phyloP scores from a whole-genome alignment of 2,797 vertebrate species.

The Sebastes vulpes region DNA sequence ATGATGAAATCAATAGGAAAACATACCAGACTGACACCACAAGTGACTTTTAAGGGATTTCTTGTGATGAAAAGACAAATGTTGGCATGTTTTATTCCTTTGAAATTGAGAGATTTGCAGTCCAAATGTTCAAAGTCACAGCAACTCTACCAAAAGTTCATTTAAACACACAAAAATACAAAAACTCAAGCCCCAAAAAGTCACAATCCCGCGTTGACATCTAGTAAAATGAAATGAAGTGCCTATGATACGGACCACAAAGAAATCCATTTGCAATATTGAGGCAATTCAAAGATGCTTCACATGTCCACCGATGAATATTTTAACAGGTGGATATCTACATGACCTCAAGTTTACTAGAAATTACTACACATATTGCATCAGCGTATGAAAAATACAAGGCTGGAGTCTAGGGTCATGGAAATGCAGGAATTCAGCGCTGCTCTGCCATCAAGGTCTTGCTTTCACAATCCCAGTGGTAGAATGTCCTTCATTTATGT shows the following conservation, averaged over 20 bases:
- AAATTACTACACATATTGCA: neutral
- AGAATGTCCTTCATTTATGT: neutral
- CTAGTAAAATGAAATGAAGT: neutral
- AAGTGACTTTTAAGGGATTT: neutral
- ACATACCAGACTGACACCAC: neutral
- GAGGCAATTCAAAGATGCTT: too few relatives aligned
- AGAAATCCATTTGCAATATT: neutral
- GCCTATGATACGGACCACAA: neutral
- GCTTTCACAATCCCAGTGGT: neutral
- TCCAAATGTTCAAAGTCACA: neutral
- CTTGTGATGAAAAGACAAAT: neutral
- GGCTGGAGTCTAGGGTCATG: neutral
- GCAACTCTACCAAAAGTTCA: neutral
- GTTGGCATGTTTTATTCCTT: neutral
- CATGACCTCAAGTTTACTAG: neutral
- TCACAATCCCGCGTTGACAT: neutral
- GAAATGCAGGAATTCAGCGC: neutral
- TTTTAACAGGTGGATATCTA: constrained; percentile 9
- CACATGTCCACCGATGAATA: neutral
- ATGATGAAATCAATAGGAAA: neutral
- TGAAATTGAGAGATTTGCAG: neutral
- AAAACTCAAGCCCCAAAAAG: neutral
- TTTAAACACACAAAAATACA: neutral
- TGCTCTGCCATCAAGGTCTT: constrained; percentile 6
- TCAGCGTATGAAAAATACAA: neutral